Evolutionary conservation across 1,140 invertebrate genomes (phyloP), one percentile per base, ranked within the genome.

Genomic region (Propsilocerus akamusi): DNA sequence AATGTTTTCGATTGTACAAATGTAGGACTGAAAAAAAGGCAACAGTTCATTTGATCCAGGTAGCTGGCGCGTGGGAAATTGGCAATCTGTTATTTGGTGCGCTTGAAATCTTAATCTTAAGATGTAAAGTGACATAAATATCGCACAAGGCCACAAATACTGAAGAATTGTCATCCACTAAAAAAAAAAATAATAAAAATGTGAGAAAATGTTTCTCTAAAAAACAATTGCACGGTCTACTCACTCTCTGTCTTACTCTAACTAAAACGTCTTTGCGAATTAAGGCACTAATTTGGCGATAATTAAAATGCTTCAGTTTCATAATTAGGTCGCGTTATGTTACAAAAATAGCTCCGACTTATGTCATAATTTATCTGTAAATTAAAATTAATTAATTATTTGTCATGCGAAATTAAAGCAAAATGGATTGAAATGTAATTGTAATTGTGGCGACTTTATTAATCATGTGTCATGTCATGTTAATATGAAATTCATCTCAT

Each of bases 1-100:
- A 3, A 75, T 69, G 56, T 78, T 80, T 57, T 76, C 74, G 26
- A 78, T 63, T 53, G 69, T 75, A 59, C 78, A 80, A 23, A 80
- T 70, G 55, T 77, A 80, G 14, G 74, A 78, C 57, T 78, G 77
- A 20, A 78, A 66, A 55, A 78, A 77, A 2, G 71, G 72, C 12
- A 78, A 54, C 23, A 79, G 58, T 4, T 76, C 76, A 52, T 72
- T 66, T 56, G 59, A n/a, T n/a, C n/a, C 70, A 66, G 55, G 78
- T 59, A 80, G 61, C 34, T 74, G 68, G 11, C 77, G 68, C 4
- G 77, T 74, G 4, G 74, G 69, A 58, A 76, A 80, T 58, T 76
- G 73, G 61, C 63, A 65, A 6, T 61, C 58, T 1, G 51, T 53
- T n/a, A 63, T 49, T 5, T 55, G 41, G 24, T 58, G 53, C 0